These are phyloP conservation scores for Pseudoips prasinana DNA, from an alignment of 2,888 invertebrate genomes.

Conservation along the genomic window DNA sequence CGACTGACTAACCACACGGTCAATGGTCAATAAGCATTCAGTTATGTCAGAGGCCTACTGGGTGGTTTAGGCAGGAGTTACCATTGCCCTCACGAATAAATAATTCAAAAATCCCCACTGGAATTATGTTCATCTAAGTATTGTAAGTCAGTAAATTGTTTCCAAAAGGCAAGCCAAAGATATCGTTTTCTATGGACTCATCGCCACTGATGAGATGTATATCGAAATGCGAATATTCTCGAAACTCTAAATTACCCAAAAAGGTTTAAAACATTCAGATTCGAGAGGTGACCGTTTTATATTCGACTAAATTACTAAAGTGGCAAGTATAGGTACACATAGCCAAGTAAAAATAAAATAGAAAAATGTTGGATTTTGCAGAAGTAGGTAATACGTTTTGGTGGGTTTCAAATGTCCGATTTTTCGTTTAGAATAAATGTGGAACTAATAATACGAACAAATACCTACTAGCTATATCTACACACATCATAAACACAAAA, in stretches of 20 bases:
- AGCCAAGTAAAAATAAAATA: slow-evolving; percentile 18
- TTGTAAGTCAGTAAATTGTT: too few species aligned
- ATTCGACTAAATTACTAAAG: slow-evolving; percentile 21
- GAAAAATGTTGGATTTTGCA: slow-evolving; percentile 24
- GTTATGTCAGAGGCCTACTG: too few species aligned
- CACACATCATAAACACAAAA: slow-evolving; percentile 36
- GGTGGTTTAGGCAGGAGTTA: too few species aligned
- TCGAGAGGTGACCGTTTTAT: slow-evolving; percentile 16
- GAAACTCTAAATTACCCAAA: slow-evolving; percentile 5
- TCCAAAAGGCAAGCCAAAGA: too few species aligned
- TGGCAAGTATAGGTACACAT: slow-evolving; percentile 38
- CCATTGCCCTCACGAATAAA: too few species aligned
- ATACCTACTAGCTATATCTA: slow-evolving; percentile 43
- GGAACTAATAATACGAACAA: slow-evolving; percentile 47
- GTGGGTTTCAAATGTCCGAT: slow-evolving; percentile 59
- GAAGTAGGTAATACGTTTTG: slow-evolving; percentile 33
- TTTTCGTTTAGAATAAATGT: slow-evolving; percentile 42
- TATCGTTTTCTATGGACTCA: too few species aligned
- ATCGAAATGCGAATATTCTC: slow-evolving; percentile 25
- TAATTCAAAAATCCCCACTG: too few species aligned
- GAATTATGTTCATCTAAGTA: too few species aligned
- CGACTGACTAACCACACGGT: too few species aligned
- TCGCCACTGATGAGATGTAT: too few species aligned
- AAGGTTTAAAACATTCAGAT: slow-evolving; percentile 7
- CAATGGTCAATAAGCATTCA: too few species aligned